Evolutionary conservation across 2,888 invertebrate genomes (phyloP).

Genomic region (Meganola albula): DNA sequence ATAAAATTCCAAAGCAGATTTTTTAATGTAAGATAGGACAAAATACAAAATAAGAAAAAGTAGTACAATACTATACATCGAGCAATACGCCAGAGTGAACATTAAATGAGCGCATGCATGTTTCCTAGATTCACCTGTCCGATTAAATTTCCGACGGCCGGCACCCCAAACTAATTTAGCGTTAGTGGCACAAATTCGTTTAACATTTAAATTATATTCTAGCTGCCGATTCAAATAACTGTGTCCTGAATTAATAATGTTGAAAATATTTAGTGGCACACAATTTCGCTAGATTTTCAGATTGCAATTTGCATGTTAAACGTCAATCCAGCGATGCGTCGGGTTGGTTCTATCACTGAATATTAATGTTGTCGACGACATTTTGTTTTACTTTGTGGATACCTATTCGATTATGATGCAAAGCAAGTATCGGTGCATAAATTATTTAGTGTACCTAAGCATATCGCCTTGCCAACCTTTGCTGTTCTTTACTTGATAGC

Average conservation of each 20-base stretch:
- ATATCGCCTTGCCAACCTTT: too few species aligned
- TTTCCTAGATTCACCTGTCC: constrained; percentile 49
- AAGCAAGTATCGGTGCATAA: constrained; percentile 53
- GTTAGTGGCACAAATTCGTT: constrained; percentile 69
- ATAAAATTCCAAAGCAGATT: too few species aligned
- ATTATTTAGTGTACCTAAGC: too few species aligned
- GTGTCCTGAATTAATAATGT: constrained; percentile 70
- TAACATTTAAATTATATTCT: constrained; percentile 75
- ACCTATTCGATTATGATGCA: constrained; percentile 77
- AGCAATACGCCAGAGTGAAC: constrained; percentile 20
- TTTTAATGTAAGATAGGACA: too few species aligned
- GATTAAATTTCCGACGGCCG: constrained; percentile 52
- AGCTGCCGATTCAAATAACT: constrained; percentile 68
- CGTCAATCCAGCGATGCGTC: constrained; percentile 73
- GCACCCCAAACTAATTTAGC: constrained; percentile 57
- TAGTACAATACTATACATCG: too few species aligned
- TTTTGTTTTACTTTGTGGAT: constrained; percentile 75
- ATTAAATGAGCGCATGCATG: constrained; percentile 36
- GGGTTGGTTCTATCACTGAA: constrained; percentile 74
- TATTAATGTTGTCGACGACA: constrained; percentile 72
- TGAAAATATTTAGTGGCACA: constrained; percentile 72
- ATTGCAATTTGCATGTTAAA: constrained; percentile 77
- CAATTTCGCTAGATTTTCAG: constrained; percentile 73
- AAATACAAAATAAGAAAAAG: too few species aligned
- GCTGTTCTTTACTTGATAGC: too few species aligned